A percentile compares a stretch with the other conserved stretches of the same genome.
Evolutionary conservation across 2,113 vertebrate genomes (phyloP).

Genomic region (Ellobius talpinus): DNA sequence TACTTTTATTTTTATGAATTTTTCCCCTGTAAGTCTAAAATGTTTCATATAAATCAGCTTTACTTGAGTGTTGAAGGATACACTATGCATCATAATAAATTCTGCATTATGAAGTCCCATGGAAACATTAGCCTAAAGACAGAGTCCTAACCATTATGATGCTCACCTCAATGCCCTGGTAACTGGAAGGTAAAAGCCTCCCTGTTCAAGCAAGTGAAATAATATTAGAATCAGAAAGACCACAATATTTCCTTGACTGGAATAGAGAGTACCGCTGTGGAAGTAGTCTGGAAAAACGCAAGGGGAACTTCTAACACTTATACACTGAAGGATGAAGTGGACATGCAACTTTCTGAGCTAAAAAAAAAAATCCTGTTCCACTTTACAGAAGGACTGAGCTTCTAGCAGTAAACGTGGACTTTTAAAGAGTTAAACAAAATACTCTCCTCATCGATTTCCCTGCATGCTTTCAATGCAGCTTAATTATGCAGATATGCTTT

Average conservation of each 20-base stretch:
- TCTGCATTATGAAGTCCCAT: slow-evolving; percentile 6
- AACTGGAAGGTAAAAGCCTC: background rate
- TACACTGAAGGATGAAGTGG: background rate
- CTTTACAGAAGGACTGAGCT: slow-evolving; percentile 17
- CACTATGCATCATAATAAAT: slow-evolving; percentile 18
- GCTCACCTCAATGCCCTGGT: background rate
- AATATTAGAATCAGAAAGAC: slow-evolving; percentile 25
- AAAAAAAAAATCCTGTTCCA: background rate
- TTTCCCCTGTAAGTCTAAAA: slow-evolving; percentile 66
- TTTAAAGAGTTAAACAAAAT: slow-evolving; percentile 10
- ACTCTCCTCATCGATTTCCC: background rate
- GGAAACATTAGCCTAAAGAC: slow-evolving; percentile 48
- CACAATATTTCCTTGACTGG: slow-evolving; percentile 2
- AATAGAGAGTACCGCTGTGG: slow-evolving; percentile 1
- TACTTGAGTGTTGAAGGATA: slow-evolving; percentile 34
- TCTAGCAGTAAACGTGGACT: slow-evolving; percentile 31
- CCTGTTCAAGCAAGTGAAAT: slow-evolving; percentile 42
- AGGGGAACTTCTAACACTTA: slow-evolving; percentile 52
- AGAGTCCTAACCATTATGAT: background rate
- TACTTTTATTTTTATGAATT: slow-evolving; percentile 67
- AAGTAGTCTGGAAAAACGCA: slow-evolving; percentile 55
- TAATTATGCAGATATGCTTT: background rate
- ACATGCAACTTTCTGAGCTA: slow-evolving; percentile 42
- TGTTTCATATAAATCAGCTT: slow-evolving; percentile 46
- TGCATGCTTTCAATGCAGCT: background rate